Percentiles rank a stretch among this genome's conserved stretches.
These are phyloP conservation scores for Yponomeuta sedellus DNA, from an alignment of 2,888 invertebrate genomes.

Conservation along the genomic window DNA sequence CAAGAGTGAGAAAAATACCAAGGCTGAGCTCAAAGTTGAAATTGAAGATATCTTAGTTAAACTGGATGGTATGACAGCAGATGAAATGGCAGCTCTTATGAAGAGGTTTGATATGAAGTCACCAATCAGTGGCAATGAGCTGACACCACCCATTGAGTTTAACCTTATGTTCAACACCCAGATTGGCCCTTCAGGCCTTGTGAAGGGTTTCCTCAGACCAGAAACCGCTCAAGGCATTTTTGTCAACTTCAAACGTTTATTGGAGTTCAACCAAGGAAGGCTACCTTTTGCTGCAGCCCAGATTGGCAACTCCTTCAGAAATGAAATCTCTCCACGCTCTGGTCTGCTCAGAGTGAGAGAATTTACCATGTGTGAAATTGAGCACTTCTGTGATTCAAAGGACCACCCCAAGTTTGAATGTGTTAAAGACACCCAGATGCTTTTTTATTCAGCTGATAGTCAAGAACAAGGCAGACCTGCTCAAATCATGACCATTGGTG, in stretches of 20 bases:
- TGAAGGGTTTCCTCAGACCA: slow-evolving; percentile 96
- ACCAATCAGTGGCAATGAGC: slow-evolving; percentile 94
- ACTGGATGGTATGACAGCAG: slow-evolving; percentile 94
- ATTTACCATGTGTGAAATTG: slow-evolving; percentile 99
- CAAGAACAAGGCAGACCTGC: slow-evolving; percentile 98
- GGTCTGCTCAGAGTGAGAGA: slow-evolving; percentile 97
- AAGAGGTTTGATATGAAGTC: slow-evolving; percentile 94
- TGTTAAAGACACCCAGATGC: slow-evolving; percentile 84
- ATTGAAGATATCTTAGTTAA: slow-evolving; percentile 87
- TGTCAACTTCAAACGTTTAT: slow-evolving; percentile 97
- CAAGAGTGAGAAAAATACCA: slow-evolving; percentile 87
- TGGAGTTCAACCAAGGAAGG: slow-evolving; percentile 97
- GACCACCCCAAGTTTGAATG: slow-evolving; percentile 91
- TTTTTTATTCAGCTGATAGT: slow-evolving; percentile 95
- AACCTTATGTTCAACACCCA: slow-evolving; percentile 99
- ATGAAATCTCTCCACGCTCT: slow-evolving; percentile 99
- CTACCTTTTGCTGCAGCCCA: slow-evolving; percentile 99
- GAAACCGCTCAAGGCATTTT: slow-evolving; percentile 99
- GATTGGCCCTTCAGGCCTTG: slow-evolving; percentile 96
- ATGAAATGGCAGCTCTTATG: slow-evolving; percentile 92
- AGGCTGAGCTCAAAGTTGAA: slow-evolving; percentile 81
- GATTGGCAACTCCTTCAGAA: slow-evolving; percentile 98
- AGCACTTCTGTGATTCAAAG: slow-evolving; percentile 99
- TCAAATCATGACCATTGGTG: slow-evolving; percentile 85
- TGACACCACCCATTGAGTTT: slow-evolving; percentile 97